Conservation (phyloP, 2,888 invertebrate genomes). For the Eudemis profundana region DNA sequence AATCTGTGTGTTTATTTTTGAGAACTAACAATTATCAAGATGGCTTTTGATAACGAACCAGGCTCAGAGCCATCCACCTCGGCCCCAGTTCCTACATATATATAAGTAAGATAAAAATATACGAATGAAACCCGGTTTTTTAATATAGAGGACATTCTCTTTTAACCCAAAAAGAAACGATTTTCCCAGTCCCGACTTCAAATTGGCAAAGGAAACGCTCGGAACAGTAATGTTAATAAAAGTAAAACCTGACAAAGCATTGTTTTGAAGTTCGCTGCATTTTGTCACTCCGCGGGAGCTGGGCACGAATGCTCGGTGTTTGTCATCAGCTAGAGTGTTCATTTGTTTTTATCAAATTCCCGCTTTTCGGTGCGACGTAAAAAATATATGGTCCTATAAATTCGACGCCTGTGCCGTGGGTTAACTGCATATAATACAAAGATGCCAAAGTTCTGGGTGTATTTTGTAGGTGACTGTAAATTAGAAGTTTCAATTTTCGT, state of each 20-base stretch:
- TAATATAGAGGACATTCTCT: slow-evolving; percentile 23
- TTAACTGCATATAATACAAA: slow-evolving; percentile 17
- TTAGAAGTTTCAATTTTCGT: slow-evolving; percentile 9
- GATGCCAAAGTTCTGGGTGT: neutral
- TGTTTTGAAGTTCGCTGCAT: slow-evolving; percentile 38
- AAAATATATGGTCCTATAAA: slow-evolving; percentile 34
- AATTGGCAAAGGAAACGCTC: slow-evolving; percentile 39
- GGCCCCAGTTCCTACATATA: no score
- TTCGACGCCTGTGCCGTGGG: slow-evolving; percentile 1
- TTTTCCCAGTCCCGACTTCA: slow-evolving; percentile 9
- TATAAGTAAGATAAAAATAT: no score
- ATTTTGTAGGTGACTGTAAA: slow-evolving; percentile 15
- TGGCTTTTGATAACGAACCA: no score
- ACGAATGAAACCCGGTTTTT: neutral
- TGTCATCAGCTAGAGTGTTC: slow-evolving; percentile 37
- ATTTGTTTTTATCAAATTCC: slow-evolving; percentile 34
- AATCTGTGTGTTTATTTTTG: no score
- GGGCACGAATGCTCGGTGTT: slow-evolving; percentile 21
- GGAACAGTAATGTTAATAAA: slow-evolving; percentile 38
- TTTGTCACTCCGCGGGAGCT: slow-evolving; percentile 26
- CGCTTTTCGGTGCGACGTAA: slow-evolving; percentile 26
- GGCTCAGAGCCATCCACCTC: no score
- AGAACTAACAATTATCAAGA: no score
- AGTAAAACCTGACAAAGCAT: slow-evolving; percentile 41
- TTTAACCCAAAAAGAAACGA: slow-evolving; percentile 1